Percentiles rank a stretch among this genome's conserved stretches.
phyloP scores from a whole-genome alignment of 2,888 invertebrate species.

The Brenthis ino region DNA sequence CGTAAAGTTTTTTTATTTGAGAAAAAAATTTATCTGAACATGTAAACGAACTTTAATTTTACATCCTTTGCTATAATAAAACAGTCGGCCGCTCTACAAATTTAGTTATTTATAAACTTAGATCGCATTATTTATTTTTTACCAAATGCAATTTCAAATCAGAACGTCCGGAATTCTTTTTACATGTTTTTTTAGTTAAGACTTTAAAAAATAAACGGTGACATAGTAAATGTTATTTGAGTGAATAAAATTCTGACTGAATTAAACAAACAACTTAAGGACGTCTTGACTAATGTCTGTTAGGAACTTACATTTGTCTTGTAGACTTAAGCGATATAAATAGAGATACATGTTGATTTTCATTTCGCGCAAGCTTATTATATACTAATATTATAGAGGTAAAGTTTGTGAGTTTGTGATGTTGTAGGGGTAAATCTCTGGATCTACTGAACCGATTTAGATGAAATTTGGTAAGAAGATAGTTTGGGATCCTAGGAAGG shows the following conservation, averaged over 20 bases:
- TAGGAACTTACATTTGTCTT: constrained; percentile 27
- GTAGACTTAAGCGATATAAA: constrained; percentile 14
- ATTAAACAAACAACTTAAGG: constrained; percentile 32
- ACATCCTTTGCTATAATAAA: constrained; percentile 39
- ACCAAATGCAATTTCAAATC: constrained; percentile 55
- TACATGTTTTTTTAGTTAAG: constrained; percentile 37
- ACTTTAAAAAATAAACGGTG: constrained; percentile 42
- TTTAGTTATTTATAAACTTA: constrained; percentile 69
- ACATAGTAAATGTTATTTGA: constrained; percentile 35
- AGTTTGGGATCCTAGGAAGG: no score
- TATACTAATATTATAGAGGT: no score
- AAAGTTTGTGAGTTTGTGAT: no score
- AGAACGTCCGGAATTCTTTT: constrained; percentile 37
- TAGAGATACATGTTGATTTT: not conserved
- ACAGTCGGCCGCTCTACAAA: constrained; percentile 64
- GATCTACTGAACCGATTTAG: no score
- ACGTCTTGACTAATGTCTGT: constrained; percentile 31
- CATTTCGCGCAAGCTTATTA: not conserved
- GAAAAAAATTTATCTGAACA: constrained; percentile 20
- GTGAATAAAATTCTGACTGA: constrained; percentile 29
- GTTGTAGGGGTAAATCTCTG: no score
- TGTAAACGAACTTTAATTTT: constrained; percentile 44
- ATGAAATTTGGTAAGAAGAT: no score
- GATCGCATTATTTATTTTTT: constrained; percentile 45
- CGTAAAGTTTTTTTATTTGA: constrained; percentile 9